phyloP scores from a whole-genome alignment of 1,140 invertebrate species.

The Limonius californicus region DNA sequence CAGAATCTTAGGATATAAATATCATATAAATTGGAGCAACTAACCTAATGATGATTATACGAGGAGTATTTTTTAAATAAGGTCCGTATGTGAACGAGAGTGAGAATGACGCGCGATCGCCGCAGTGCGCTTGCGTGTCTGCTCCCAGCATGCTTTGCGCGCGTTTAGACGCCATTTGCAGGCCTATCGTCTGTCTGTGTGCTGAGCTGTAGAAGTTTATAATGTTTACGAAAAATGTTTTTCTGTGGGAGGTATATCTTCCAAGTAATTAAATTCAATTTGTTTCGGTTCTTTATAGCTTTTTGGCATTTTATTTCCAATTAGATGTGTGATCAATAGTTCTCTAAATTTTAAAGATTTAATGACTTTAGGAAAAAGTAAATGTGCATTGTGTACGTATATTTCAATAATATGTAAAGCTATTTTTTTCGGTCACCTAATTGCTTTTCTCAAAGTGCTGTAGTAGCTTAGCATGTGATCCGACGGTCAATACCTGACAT shows the following conservation, averaged over 20 bases:
- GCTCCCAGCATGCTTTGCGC: too few relatives aligned
- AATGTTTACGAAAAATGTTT: too few relatives aligned
- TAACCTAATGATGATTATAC: too few relatives aligned
- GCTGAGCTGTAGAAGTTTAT: too few relatives aligned
- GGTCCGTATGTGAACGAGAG: too few relatives aligned
- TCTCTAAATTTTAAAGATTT: constrained; percentile 17
- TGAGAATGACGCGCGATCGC: constrained; percentile 16
- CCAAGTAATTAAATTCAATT: constrained; percentile 24
- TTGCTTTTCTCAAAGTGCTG: constrained; percentile 27
- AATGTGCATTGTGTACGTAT: too few relatives aligned
- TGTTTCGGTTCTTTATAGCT: constrained; percentile 11
- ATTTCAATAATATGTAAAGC: constrained; percentile 14
- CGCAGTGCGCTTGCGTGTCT: constrained; percentile 19
- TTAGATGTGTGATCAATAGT: constrained; percentile 3
- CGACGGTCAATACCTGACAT: constrained; percentile 24
- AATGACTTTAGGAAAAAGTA: not conserved
- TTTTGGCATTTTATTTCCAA: constrained; percentile 13
- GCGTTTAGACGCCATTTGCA: too few relatives aligned
- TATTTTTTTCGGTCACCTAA: constrained; percentile 16
- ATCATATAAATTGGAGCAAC: too few relatives aligned
- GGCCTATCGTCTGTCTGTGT: too few relatives aligned
- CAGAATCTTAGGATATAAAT: too few relatives aligned
- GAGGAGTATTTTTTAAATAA: too few relatives aligned
- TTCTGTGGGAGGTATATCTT: constrained; percentile 19
- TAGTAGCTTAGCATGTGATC: too few relatives aligned